phyloP scores from a whole-genome alignment of 2,113 vertebrate species.

The Bostrychus sinensis region DNA sequence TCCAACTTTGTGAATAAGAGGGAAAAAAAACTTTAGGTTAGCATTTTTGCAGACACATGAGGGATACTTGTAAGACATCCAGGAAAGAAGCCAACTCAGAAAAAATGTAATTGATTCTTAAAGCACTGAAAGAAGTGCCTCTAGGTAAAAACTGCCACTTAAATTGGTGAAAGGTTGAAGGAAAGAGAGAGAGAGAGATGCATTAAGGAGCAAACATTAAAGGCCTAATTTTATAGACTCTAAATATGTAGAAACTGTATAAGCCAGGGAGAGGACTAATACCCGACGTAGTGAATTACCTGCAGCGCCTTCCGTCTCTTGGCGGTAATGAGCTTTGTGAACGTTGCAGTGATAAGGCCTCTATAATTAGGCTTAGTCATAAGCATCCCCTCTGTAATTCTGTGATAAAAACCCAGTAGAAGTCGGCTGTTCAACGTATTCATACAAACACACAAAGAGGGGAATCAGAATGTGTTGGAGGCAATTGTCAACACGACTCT shows the following conservation, averaged over 20 bases:
- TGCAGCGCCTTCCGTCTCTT: constrained; percentile 73
- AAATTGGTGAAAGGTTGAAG: constrained; percentile 54
- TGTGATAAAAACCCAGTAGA: constrained; percentile 78
- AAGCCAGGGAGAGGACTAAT: constrained; percentile 72
- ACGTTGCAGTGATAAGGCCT: constrained; percentile 76
- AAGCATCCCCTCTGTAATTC: constrained; percentile 79
- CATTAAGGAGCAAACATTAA: constrained; percentile 74
- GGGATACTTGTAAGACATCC: constrained; percentile 38
- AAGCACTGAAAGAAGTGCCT: constrained; percentile 54
- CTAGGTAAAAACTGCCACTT: constrained; percentile 60
- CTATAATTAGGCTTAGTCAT: constrained; percentile 84
- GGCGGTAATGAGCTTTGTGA: constrained; percentile 82
- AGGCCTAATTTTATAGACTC: constrained; percentile 73
- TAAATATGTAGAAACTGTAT: constrained; percentile 70
- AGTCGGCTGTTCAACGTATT: constrained; percentile 58
- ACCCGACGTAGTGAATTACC: constrained; percentile 77
- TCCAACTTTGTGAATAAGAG: constrained; percentile 3
- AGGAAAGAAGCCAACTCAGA: constrained; percentile 6
- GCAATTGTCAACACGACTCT: constrained; percentile 63
- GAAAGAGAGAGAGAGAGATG: constrained; percentile 48
- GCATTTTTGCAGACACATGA: constrained; percentile 17
- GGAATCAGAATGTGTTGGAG: constrained; percentile 56
- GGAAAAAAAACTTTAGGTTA: constrained; percentile 15
- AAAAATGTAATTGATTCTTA: constrained; percentile 67
- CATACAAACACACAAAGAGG: constrained; percentile 24